A percentile compares a stretch with the other conserved stretches of the same genome.
phyloP scores from a whole-genome alignment of 2,888 invertebrate species.

The Temnothorax unifasciatus region DNA sequence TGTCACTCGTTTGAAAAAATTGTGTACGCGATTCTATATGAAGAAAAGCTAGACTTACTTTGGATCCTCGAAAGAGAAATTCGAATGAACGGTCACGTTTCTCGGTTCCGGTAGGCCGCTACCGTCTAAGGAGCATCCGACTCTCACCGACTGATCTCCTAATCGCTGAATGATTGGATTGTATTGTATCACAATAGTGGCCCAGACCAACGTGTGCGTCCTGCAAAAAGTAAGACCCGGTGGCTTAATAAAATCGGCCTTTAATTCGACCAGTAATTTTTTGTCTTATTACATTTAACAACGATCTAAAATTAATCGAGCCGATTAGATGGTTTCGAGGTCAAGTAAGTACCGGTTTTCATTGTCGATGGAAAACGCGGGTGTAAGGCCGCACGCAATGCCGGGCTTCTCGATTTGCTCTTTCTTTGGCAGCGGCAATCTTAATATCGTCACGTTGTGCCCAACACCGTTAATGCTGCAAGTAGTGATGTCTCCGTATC shows the following conservation, averaged over 20 bases:
- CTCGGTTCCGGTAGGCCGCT: conserved; percentile 84
- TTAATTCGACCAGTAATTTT: not conserved
- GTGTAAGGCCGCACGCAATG: conserved; percentile 81
- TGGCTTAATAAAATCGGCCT: not conserved
- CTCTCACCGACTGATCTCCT: conserved; percentile 93
- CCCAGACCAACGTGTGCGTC: conserved; percentile 89
- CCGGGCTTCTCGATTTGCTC: conserved; percentile 60
- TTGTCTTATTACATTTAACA: not conserved
- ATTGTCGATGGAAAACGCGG: conserved; percentile 82
- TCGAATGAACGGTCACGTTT: conserved; percentile 88
- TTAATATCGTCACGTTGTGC: conserved; percentile 87
- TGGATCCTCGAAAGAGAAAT: conserved; percentile 87
- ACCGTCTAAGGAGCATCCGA: conserved; percentile 91
- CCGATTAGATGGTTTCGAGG: conserved; percentile 4
- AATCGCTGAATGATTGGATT: conserved; percentile 94
- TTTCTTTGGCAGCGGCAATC: conserved; percentile 87
- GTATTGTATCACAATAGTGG: conserved; percentile 93
- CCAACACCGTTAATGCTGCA: conserved; percentile 90
- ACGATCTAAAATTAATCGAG: not conserved
- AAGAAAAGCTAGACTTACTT: conserved; percentile 84
- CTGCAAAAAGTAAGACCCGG: conserved; percentile 84
- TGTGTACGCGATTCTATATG: no score
- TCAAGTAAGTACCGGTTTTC: conserved; percentile 80
- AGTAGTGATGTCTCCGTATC: conserved; percentile 89
- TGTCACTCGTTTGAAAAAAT: not conserved